Base-by-base conservation (phyloP, 2,797 vertebrate species). In the Gymnodraco acuticeps region DNA sequence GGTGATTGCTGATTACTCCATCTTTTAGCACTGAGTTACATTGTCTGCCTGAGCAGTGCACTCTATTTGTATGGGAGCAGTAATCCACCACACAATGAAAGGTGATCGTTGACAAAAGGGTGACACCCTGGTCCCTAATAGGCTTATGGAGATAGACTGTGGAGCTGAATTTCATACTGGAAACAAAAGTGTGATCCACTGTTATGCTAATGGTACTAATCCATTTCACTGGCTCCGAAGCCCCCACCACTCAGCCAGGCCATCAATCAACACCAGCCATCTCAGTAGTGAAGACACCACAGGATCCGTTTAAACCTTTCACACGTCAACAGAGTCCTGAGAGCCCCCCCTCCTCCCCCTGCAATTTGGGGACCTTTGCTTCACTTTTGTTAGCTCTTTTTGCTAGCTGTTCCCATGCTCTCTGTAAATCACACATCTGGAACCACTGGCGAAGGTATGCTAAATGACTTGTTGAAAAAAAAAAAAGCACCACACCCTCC, bases 181-280 rank as follows among this genome's bases (percentile, higher is more conserved):
- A 83, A 82, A 92, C 89, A 91, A 92, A 88, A 78, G 82, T 85
- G 77, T 5, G 4, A 69, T 51, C 82, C 85, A 84, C 79, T 93
- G 86, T 93, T 87, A 93, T 94, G 91, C 85, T 87, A 93, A 94
- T 93, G 50, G 3, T 5, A 66, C 87, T 87, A 90, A 92, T 92
- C 89, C 81, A 76, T 85, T 83, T 75, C 53, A 72, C 80, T 75
- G 64, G 71, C 71, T 17, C 65, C 16, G 2, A 54, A 58, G 61
- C 56, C 80, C 76, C 84, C 88, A 15, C 77, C 38, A 43, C 81
- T 79, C 75, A 27, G 71, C 64, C 12, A 61, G 72, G 78, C 88
- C 85, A 89, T 94, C 90, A 90, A 93, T 93, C 92, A 91, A 70
- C 84, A 65, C 6, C 68, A 47, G 79, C 71, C 56, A 10, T 27